Base-by-base conservation (phyloP, 2,888 invertebrate genomes). In the Ochropleura plecta region DNA sequence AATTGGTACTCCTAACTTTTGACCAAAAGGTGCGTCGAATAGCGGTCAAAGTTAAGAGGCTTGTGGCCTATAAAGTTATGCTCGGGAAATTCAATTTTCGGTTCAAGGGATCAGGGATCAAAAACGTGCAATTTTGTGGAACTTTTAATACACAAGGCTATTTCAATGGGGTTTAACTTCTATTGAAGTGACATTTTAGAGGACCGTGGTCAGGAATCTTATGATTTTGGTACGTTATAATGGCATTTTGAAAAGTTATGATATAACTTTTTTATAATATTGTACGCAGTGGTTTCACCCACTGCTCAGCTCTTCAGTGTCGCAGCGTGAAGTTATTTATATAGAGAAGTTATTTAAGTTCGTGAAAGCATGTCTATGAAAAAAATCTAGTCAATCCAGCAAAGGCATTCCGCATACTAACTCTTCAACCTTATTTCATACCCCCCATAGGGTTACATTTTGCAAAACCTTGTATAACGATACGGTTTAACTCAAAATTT, bases 1-100 rank as follows among this genome's bases (percentile, higher is more conserved):
- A 70, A 81, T 78, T 70, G 66, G 63, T 57, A 63, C 62, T 62
- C 8, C n/a, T n/a, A 76, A 82, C 79, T 79, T 60, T 79, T 60
- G 57, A 72, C 40, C 72, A 67, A 68, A 67, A 68, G 40, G 70
- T 40, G 60, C 44, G 48, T 70, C 30, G 14, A 44, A 40, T 40
- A 40, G 65, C 66, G 71, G 72, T 72, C 42, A 71, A 69, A 82
- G 60, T 82, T 62, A 66, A 62, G 70, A 62, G 65, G 53, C 16
- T 40, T 65, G 44, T 40, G 68, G 57, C 40, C 48, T 59, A 16
- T 18, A 48, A 70, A 79, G 70, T 79, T 70, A 70, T 57, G 57
- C 55, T 64, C 30, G 40, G 55, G 18, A 69, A 80, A 83, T 69
- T 76, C 42, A 62, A 65, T 78, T 80, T 72, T 67, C 44, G 2